Evolutionary conservation across 1,140 invertebrate genomes (phyloP).

Genomic region (Himalopsyche phryganea): DNA sequence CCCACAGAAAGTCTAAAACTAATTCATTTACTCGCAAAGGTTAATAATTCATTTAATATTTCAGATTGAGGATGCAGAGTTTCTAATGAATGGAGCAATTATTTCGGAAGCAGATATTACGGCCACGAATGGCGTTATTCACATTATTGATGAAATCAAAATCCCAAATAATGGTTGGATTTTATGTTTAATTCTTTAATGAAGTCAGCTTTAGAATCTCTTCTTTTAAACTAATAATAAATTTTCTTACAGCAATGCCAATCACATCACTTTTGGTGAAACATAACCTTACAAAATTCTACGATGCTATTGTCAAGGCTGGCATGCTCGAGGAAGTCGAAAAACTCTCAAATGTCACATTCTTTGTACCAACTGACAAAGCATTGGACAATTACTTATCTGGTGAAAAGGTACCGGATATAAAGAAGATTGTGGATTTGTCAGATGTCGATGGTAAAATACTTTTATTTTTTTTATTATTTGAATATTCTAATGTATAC

Average conservation of each 20-base stretch:
- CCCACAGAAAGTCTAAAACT: no score
- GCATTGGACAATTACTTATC: conserved; percentile 15
- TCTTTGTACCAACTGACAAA: conserved; percentile 25
- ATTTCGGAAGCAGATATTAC: conserved; percentile 42
- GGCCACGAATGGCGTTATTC: conserved; percentile 63
- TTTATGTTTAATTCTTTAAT: not conserved
- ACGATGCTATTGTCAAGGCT: conserved; percentile 11
- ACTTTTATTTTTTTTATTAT: no score
- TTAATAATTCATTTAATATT: no score
- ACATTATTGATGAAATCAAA: conserved; percentile 60
- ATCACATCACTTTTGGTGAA: conserved; percentile 32
- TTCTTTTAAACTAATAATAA: no score
- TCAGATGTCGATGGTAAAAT: no score
- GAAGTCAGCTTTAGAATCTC: no score
- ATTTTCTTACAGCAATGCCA: conserved; percentile 31
- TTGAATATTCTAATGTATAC: no score
- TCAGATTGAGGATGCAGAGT: no score
- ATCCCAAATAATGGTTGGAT: conserved; percentile 44
- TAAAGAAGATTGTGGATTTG: no score
- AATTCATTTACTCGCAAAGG: no score
- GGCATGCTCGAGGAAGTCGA: conserved; percentile 19
- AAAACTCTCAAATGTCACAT: conserved; percentile 23
- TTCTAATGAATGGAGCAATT: no score
- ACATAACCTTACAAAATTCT: conserved; percentile 31
- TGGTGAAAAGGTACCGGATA: not conserved